Conservation (phyloP, 2,888 invertebrate genomes). For the Keiferia lycopersicella region DNA sequence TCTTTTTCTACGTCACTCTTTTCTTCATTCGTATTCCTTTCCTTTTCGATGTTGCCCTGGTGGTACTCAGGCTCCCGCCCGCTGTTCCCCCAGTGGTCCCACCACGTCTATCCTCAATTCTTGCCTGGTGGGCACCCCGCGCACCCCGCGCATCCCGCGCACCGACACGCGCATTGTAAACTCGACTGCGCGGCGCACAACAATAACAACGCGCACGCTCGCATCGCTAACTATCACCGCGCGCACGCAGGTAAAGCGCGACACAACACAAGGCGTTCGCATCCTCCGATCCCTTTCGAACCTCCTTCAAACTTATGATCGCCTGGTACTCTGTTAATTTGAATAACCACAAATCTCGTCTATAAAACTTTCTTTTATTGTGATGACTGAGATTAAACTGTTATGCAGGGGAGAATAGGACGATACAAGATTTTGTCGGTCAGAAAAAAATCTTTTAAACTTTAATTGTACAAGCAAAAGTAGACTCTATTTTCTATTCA, state of each 20-base stretch:
- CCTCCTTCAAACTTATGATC: not conserved
- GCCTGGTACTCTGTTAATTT: conserved; percentile 17
- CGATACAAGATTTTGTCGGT: no score
- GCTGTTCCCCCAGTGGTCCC: conserved; percentile 96
- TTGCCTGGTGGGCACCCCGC: conserved; percentile 93
- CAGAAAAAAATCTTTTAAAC: no score
- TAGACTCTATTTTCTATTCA: no score
- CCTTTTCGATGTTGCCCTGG: not conserved
- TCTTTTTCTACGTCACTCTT: not conserved
- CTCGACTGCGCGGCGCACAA: conserved; percentile 76
- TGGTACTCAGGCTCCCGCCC: conserved; percentile 84
- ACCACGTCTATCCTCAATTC: conserved; percentile 97
- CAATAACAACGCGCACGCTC: conserved; percentile 76
- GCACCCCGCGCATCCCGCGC: conserved; percentile 81
- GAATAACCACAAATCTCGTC: not conserved
- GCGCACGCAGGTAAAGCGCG: conserved; percentile 77
- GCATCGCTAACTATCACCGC: conserved; percentile 80
- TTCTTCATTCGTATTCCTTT: not conserved
- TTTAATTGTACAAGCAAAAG: no score
- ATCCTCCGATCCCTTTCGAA: conserved; percentile 37
- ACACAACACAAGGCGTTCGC: conserved; percentile 48
- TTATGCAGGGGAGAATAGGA: no score
- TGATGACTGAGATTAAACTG: no score
- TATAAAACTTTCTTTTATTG: not conserved
- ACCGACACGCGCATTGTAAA: conserved; percentile 79